Evolutionary conservation across 2,888 invertebrate genomes (phyloP).

Genomic region (Zootermopsis nevadensis): DNA sequence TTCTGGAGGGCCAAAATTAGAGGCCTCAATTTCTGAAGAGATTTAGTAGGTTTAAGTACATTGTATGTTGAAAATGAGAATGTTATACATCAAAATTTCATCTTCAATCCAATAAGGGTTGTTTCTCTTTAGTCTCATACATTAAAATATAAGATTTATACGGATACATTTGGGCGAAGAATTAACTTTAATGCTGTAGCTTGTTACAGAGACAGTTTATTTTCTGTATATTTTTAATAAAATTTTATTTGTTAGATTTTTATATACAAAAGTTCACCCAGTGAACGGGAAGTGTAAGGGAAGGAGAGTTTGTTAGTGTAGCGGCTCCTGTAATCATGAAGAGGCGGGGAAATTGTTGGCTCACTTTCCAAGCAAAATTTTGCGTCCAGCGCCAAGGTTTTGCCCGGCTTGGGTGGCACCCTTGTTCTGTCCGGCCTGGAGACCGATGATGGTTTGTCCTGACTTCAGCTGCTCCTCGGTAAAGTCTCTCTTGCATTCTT

Average conservation of each 20-base stretch:
- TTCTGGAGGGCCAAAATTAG: neutral
- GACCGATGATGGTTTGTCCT: conserved; percentile 89
- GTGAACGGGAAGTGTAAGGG: neutral
- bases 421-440: conserved; percentile 96
- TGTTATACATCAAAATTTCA: neutral
- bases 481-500: conserved; percentile 95
- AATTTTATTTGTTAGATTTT: neutral
- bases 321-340: neutral
- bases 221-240: neutral
- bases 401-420: conserved; percentile 93
- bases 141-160: neutral
- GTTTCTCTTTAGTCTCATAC: conserved; percentile 29
- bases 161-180: neutral
- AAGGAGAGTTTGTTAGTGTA: neutral
- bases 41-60: neutral
- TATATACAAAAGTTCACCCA: neutral
- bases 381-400: conserved; percentile 90
- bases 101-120: conserved; percentile 11
- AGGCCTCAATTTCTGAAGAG: neutral
- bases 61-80: conserved; percentile 11
- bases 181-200: neutral
- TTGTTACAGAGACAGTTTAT: conserved; percentile 8
- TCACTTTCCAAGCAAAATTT: conserved; percentile 90
- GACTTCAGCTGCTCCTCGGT: conserved; percentile 90
- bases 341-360: conserved; percentile 50